phyloP scores from a whole-genome alignment of 2,888 invertebrate species.

The Oscheius sp. region DNA sequence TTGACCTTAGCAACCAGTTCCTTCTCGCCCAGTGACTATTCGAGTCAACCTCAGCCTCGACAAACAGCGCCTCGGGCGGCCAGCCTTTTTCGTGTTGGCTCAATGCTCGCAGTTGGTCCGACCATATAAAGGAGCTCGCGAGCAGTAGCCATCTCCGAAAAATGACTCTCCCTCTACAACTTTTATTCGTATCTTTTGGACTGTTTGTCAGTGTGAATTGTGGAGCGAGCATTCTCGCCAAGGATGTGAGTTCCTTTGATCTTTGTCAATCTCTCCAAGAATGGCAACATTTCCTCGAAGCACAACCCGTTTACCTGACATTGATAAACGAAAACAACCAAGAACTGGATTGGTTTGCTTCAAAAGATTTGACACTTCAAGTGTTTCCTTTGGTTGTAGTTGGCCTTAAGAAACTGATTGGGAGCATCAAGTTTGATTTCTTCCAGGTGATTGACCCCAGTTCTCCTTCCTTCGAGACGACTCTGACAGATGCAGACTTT shows the following conservation, averaged over 20 bases:
- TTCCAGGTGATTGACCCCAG: conserved; percentile 48
- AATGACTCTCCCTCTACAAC: too few relatives aligned
- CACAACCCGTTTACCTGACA: too few relatives aligned
- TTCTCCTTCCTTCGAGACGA: conserved; percentile 43
- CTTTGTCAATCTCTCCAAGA: neutral
- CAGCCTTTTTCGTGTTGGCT: conserved; percentile 20
- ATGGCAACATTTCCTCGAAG: too few relatives aligned
- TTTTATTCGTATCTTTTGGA: too few relatives aligned
- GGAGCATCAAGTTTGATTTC: neutral
- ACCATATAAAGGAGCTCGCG: conserved; percentile 5
- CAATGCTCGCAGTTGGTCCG: conserved; percentile 16
- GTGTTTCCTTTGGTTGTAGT: too few relatives aligned
- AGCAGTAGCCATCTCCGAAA: conserved; percentile 4
- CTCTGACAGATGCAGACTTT: conserved; percentile 51
- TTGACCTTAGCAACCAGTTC: conserved; percentile 37
- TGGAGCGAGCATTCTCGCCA: conserved; percentile 6
- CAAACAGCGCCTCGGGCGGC: conserved; percentile 26
- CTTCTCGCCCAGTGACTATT: neutral
- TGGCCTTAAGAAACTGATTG: too few relatives aligned
- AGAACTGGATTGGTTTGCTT: too few relatives aligned
- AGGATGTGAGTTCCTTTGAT: conserved; percentile 16
- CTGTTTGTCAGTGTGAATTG: neutral
- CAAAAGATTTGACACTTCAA: too few relatives aligned
- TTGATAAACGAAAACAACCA: too few relatives aligned
- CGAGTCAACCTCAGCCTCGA: neutral